Evolutionary conservation across 2,888 invertebrate species (phyloP).

Genomic region (Clepsis dumicolana): DNA sequence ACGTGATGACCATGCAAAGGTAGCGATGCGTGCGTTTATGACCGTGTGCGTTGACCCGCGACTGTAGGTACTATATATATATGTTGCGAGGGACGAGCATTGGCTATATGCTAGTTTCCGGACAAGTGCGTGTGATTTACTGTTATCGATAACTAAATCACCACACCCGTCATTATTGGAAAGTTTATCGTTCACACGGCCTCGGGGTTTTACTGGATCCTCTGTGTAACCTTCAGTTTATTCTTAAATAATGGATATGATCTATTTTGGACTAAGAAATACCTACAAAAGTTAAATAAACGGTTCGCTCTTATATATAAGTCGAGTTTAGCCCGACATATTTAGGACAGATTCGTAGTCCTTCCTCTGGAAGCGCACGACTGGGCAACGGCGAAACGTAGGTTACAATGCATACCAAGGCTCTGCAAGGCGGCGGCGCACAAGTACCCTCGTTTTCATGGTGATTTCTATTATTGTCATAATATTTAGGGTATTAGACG

Average conservation of each 20-base stretch:
- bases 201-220: slow-evolving; percentile 13
- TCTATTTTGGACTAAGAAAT: not conserved
- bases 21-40: slow-evolving; percentile 55
- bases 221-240: slow-evolving; percentile 15
- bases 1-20: slow-evolving; percentile 41
- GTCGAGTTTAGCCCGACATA: no score
- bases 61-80: slow-evolving; percentile 44
- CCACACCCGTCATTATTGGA: slow-evolving; percentile 41
- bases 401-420: no score
- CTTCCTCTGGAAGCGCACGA: no score
- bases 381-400: no score
- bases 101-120: slow-evolving; percentile 30
- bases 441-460: no score
- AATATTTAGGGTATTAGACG: no score
- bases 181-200: slow-evolving; percentile 38
- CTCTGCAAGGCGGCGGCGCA: no score
- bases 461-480: no score
- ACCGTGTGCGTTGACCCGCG: slow-evolving; percentile 49
- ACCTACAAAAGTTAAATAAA: not conserved
- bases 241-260: not conserved
- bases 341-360: no score
- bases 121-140: slow-evolving; percentile 54
- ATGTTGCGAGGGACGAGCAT: slow-evolving; percentile 23
- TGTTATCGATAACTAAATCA: slow-evolving; percentile 36
- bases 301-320: no score